A percentile compares a stretch with the other conserved stretches of the same genome.
Conservation (phyloP, 2,888 invertebrate genomes). For the Eupithecia insigniata region DNA sequence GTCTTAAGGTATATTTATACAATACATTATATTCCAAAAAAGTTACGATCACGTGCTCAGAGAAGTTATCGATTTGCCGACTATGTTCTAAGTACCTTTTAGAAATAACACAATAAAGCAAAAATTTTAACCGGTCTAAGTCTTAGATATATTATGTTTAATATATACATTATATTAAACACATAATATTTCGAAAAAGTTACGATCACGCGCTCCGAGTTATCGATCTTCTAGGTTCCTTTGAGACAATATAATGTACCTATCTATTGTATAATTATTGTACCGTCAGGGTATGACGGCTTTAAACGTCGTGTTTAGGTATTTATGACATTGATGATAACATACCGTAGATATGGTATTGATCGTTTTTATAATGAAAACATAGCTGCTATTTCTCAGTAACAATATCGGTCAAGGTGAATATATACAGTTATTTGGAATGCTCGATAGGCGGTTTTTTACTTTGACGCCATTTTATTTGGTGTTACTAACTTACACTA, state of each 20-base stretch:
- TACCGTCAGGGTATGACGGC: background rate
- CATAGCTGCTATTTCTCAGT: slow-evolving; percentile 1
- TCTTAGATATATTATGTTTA: no score
- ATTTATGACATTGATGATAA: slow-evolving; percentile 5
- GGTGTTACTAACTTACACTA: slow-evolving; percentile 21
- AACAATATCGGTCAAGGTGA: slow-evolving; percentile 25
- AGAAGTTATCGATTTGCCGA: background rate
- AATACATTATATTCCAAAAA: background rate
- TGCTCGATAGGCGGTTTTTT: slow-evolving; percentile 15
- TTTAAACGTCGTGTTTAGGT: background rate
- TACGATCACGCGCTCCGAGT: no score
- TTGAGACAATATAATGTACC: no score
- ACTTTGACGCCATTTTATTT: slow-evolving; percentile 18
- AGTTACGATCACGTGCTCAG: no score
- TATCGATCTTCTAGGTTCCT: background rate
- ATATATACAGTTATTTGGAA: background rate
- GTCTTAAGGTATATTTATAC: no score
- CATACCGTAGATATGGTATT: slow-evolving; percentile 3
- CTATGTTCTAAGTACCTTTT: background rate
- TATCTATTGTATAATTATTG: background rate
- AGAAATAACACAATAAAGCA: background rate
- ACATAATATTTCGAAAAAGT: background rate
- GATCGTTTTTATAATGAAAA: slow-evolving; percentile 7
- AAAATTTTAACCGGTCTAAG: background rate
- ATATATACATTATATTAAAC: no score